Evolutionary conservation across 2,888 invertebrate species (phyloP), one percentile per base, ranked within the genome.

Genomic region (Glaucopsyche alexis): DNA sequence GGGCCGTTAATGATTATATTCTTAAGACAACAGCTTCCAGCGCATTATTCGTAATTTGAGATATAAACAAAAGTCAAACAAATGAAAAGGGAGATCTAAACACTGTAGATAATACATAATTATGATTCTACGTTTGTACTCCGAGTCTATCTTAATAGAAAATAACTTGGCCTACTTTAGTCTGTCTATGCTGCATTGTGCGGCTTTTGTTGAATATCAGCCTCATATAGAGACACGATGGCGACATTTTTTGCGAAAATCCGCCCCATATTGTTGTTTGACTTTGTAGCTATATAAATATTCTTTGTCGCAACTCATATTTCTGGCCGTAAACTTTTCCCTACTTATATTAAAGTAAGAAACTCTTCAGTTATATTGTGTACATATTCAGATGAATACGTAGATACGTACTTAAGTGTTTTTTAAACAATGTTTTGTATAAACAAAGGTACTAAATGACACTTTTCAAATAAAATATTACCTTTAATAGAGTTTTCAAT

Each of bases 91-190:
- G 50, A 29, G 4, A 4, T 29, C 29, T 29, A 29, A 29, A 4
- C 29, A 29, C 16, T 16, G 9, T 9, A 55, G 16, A 55, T 38
- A 60, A 13, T 38, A 60, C 60, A 29, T 14, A 7, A 60, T 60
- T 60, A 60, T 38, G 29, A 60, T 60, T 60, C 14, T 60, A 60
- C 60, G 14, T 38, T 60, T 60, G 60, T 60, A 14, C 60, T 60
- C 6, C 2, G 55, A 19, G 29, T 29, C 29, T 38, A 13, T 60
- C 60, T 60, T 60, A 13, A 60, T 60, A 60, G 60, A 29, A 60
- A 60, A 60, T 60, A 60, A 60, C 60, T 60, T 60, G 60, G 60
- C 60, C 60, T 60, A 60, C 60, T 60, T 60, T 60, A 60, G 60
- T 60, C 60, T 11, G 60, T 38, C 60, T 38, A 13, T 60, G 60